Evolutionary conservation across 1,140 invertebrate species (phyloP), one percentile per base, ranked within the genome.

Genomic region (Drosophila pseudoobscura): DNA sequence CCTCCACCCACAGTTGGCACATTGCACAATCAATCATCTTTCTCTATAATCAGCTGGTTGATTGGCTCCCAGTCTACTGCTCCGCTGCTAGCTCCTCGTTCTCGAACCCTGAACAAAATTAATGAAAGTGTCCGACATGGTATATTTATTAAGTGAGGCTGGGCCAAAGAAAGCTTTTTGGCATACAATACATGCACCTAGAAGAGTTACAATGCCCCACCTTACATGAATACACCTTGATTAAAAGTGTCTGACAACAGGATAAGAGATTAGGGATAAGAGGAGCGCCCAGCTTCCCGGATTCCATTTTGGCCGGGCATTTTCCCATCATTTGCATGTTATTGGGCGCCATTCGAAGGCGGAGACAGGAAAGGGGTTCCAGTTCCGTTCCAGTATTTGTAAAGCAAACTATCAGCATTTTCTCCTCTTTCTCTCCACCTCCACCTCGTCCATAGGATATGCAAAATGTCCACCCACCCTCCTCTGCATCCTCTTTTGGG

Each of bases 281-380:
- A 35, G 39, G 69, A 39, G 43, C 13, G 39, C 43, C n/a, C 35
- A 59, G n/a, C 11, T 13, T 13, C 46, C 4, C 24, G 49, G 7
- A 7, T 29, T 39, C 20, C 29, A 22, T 74, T 56, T 56, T 63
- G 13, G 13, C 52, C 51, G 20, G 44, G 63, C 69, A 73, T 70
- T 73, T 73, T 73, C 69, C 55, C 70, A 73, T 73, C 70, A 73
- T 73, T 73, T 73, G 70, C 70, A 73, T 74, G 69, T 73, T 73
- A 73, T 73, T 73, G 73, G 63, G 50, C 69, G 46, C 17, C 58
- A 50, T 70, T 70, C 69, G 46, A 73, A 55, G 41, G 4, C 24
- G 5, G 3, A 5, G 24, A 26, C 2, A 13, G 26, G 17, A n/a
- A 20, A 5, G 39, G 29, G 41, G 60, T 26, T 3, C 7, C 9